phyloP scores from a whole-genome alignment of 2,888 invertebrate genomes.

The Alviniconcha strummeri region DNA sequence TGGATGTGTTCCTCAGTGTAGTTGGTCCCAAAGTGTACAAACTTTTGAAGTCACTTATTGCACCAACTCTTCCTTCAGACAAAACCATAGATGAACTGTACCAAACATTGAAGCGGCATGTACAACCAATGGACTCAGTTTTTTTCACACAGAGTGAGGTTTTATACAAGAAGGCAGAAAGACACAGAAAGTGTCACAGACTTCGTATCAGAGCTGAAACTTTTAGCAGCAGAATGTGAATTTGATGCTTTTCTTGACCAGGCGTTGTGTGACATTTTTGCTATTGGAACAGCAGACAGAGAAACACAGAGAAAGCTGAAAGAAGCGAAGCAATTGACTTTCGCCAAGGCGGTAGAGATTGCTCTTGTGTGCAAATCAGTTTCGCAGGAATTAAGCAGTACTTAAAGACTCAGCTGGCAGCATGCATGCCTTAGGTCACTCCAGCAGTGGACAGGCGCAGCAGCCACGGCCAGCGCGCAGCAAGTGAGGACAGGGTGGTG shows the following conservation, averaged over 20 bases:
- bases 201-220: background rate
- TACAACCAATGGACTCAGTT: constrained; percentile 3
- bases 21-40: background rate
- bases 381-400: background rate
- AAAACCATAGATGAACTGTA: background rate
- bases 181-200: background rate
- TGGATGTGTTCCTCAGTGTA: background rate
- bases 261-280: background rate
- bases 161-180: background rate
- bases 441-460: background rate
- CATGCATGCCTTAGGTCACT: background rate
- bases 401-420: background rate
- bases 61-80: background rate
- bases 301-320: background rate
- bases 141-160: background rate
- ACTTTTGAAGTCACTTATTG: background rate
- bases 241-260: background rate
- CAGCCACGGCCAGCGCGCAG: background rate
- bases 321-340: too few relatives aligned
- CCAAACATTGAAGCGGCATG: background rate
- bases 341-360: too few relatives aligned
- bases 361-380: background rate
- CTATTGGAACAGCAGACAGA: background rate
- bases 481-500: too few relatives aligned
- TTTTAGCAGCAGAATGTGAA: background rate